These are phyloP conservation scores for Pyralis farinalis DNA, from an alignment of 2,888 invertebrate genomes.

Conservation along the genomic window DNA sequence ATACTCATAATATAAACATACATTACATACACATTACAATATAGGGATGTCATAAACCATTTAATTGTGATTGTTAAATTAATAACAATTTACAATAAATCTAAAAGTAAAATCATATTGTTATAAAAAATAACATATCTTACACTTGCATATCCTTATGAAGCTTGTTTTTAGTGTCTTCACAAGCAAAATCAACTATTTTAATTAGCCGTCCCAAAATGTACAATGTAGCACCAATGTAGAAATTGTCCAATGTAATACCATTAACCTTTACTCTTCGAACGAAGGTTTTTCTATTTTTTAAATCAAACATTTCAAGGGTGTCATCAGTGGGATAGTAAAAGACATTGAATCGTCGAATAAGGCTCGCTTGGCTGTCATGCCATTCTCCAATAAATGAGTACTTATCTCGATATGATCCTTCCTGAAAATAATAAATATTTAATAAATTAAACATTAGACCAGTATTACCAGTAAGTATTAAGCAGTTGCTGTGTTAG, in stretches of 20 bases:
- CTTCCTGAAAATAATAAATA: constrained; percentile 47
- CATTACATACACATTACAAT: too few species aligned
- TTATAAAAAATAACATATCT: constrained; percentile 26
- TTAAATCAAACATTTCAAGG: constrained; percentile 89
- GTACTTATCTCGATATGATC: constrained; percentile 76
- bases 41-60: too few species aligned
- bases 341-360: constrained; percentile 88
- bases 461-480: too few species aligned
- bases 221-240: constrained; percentile 86
- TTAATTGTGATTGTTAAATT: too few species aligned
- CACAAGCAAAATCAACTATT: constrained; percentile 87
- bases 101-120: too few species aligned
- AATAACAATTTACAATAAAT: too few species aligned
- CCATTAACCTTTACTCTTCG: constrained; percentile 85
- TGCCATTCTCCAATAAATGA: constrained; percentile 92
- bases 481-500: too few species aligned
- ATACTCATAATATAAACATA: too few species aligned
- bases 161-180: constrained; percentile 83
- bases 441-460: not conserved
- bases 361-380: constrained; percentile 87
- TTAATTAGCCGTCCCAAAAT: constrained; percentile 88
- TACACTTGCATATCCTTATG: constrained; percentile 84
- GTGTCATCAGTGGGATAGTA: constrained; percentile 89
- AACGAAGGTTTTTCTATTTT: constrained; percentile 83
- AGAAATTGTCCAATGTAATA: constrained; percentile 84